Conservation (phyloP, 2,888 invertebrate genomes). For the Chorisops tibialis region DNA sequence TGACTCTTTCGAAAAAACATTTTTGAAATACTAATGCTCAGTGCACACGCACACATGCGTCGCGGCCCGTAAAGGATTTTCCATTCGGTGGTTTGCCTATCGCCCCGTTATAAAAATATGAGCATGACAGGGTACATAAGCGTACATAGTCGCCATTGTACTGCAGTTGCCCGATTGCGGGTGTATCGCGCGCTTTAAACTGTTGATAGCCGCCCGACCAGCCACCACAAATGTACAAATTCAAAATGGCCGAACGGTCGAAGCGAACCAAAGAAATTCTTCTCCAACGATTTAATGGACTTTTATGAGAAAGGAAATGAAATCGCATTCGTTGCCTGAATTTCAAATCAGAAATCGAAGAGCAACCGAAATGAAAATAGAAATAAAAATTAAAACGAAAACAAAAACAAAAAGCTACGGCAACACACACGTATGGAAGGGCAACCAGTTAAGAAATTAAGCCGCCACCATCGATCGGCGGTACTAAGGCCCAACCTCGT, state of each 20-base stretch:
- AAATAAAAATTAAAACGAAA: too few relatives aligned
- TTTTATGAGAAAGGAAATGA: conserved; percentile 35
- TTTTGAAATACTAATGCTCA: conserved; percentile 36
- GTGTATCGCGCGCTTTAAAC: background rate
- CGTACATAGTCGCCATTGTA: background rate
- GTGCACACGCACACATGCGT: too few relatives aligned
- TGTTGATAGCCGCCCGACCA: background rate
- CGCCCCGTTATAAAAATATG: background rate
- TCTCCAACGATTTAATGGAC: conserved; percentile 32
- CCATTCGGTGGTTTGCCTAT: too few relatives aligned
- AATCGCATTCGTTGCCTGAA: conserved; percentile 31
- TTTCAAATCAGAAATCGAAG: conserved; percentile 31
- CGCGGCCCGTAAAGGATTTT: too few relatives aligned
- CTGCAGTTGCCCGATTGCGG: background rate
- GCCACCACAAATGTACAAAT: background rate
- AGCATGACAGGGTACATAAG: background rate
- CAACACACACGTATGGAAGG: too few relatives aligned
- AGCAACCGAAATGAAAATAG: background rate
- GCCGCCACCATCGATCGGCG: too few relatives aligned
- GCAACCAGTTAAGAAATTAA: too few relatives aligned
- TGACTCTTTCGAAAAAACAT: conserved; percentile 35
- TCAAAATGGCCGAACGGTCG: conserved; percentile 18
- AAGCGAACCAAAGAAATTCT: conserved; percentile 28
- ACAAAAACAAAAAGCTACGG: too few relatives aligned
- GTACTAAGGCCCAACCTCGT: too few relatives aligned